phyloP scores from a whole-genome alignment of 2,888 invertebrate genomes.

The Rutpela maculata region DNA sequence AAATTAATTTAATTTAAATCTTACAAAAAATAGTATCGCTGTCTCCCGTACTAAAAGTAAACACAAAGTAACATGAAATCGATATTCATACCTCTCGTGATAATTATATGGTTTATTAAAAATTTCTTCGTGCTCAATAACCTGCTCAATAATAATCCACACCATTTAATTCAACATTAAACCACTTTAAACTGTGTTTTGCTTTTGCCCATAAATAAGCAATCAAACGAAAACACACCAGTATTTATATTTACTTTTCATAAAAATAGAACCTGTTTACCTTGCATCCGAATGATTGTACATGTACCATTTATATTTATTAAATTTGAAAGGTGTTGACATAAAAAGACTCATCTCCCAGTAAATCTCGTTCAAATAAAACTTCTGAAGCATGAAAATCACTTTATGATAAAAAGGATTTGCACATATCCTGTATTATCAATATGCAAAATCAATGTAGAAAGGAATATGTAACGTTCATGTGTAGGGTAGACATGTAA shows the following conservation, averaged over 20 bases:
- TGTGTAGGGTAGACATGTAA: constrained; percentile 13
- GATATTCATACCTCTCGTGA: too few species aligned
- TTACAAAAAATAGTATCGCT: too few species aligned
- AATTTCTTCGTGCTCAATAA: too few species aligned
- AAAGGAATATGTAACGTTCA: constrained; percentile 15
- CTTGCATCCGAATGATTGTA: background rate
- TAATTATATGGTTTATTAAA: too few species aligned
- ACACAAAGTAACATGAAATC: too few species aligned
- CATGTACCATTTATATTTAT: background rate
- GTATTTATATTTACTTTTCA: background rate
- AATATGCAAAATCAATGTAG: constrained; percentile 24
- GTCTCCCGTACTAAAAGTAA: too few species aligned
- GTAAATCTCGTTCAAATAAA: background rate
- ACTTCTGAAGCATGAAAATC: background rate
- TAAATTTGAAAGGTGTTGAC: background rate
- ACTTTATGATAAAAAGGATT: background rate
- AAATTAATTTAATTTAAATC: too few species aligned
- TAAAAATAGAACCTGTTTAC: background rate
- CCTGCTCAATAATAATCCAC: too few species aligned
- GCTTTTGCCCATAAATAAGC: background rate
- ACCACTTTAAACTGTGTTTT: too few species aligned
- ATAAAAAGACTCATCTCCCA: background rate
- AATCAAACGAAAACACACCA: background rate
- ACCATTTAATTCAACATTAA: too few species aligned
- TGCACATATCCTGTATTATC: constrained; percentile 14